A percentile compares a stretch with the other conserved stretches of the same genome.
These are phyloP conservation scores for Aphis craccivora DNA, from an alignment of 1,140 invertebrate genomes.

Conservation along the genomic window DNA sequence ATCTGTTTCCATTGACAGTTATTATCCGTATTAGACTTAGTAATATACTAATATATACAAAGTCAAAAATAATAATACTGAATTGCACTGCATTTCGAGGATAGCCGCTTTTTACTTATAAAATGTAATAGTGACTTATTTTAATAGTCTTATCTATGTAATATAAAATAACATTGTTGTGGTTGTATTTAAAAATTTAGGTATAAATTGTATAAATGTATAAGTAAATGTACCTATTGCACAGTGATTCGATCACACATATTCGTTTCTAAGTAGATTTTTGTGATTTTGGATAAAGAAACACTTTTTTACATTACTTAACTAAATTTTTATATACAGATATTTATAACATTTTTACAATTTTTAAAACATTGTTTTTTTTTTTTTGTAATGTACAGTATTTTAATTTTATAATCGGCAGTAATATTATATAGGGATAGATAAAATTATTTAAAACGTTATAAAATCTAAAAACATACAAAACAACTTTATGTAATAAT, in stretches of 20 bases:
- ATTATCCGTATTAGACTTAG: neutral
- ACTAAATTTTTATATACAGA: no score
- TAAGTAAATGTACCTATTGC: neutral
- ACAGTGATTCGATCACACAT: neutral
- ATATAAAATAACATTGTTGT: neutral
- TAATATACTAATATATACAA: neutral
- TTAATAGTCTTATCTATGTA: neutral
- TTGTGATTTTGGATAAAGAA: neutral
- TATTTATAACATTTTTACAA: neutral
- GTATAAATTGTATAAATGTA: neutral
- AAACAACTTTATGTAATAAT: neutral
- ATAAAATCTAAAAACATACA: neutral
- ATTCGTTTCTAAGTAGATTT: neutral
- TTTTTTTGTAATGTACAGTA: neutral
- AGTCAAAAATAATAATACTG: neutral
- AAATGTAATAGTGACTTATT: neutral
- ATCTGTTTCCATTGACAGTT: conserved; percentile 18
- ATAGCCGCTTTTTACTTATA: neutral
- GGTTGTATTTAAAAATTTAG: neutral
- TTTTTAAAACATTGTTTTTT: neutral
- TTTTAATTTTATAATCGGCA: neutral
- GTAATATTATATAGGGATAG: neutral
- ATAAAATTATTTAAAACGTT: neutral
- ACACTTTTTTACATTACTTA: neutral
- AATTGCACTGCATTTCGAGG: neutral